Conservation (phyloP, 2,888 invertebrate species). For the Lasioglossum malachurum region DNA sequence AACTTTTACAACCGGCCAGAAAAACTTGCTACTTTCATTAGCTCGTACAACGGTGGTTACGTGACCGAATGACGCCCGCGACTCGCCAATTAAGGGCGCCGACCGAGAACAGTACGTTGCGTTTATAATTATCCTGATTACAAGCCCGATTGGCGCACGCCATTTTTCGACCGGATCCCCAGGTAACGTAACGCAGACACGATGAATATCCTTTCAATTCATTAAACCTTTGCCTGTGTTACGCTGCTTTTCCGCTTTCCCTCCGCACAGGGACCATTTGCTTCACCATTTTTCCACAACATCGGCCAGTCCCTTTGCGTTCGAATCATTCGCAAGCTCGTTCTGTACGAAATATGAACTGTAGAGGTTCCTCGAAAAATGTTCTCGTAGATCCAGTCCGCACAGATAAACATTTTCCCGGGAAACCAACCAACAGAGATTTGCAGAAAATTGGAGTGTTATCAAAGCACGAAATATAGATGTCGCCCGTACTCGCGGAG, state of each 20-base stretch:
- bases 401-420: too few relatives aligned
- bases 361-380: too few relatives aligned
- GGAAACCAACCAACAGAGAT: too few relatives aligned
- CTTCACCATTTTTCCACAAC: background rate
- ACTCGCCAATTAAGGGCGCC: conserved; percentile 30
- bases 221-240: background rate
- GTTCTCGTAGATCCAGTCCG: too few relatives aligned
- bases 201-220: background rate
- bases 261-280: background rate
- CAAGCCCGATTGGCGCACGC: background rate
- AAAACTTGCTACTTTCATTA: conserved; percentile 39
- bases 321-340: too few relatives aligned
- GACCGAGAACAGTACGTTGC: conserved; percentile 14
- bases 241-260: background rate
- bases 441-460: too few relatives aligned
- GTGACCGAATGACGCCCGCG: conserved; percentile 28
- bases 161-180: background rate
- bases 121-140: conserved; percentile 28
- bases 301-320: background rate
- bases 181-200: background rate
- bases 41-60: conserved; percentile 24
- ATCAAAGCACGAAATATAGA: too few relatives aligned
- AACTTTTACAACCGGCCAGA: conserved; percentile 39
- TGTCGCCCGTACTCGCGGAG: too few relatives aligned
- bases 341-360: too few relatives aligned